Evolutionary conservation across 2,113 vertebrate species (phyloP).

Genomic region (Grus americana): DNA sequence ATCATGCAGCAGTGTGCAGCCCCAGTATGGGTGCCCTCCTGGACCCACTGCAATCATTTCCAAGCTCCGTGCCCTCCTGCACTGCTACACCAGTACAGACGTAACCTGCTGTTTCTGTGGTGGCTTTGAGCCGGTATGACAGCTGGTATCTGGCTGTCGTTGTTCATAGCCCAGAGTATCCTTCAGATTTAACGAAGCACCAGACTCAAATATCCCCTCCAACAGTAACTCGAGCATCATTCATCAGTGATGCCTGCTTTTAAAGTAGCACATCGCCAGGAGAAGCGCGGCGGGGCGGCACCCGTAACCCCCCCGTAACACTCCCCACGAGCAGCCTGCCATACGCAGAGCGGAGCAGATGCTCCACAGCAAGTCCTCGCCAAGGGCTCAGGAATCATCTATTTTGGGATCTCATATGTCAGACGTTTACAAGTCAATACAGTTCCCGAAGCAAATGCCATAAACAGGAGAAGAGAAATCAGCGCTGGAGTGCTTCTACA

Average conservation of each 20-base stretch:
- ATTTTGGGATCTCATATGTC: neutral
- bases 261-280: fast-evolving
- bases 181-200: neutral
- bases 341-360: neutral
- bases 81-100: neutral
- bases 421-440: neutral
- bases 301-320: fast-evolving
- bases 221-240: neutral
- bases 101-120: neutral
- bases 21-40: fast-evolving
- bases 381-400: neutral
- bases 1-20: neutral
- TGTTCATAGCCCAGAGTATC: neutral
- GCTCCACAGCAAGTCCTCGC: neutral
- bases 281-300: fast-evolving
- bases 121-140: neutral
- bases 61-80: neutral
- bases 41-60: fast-evolving
- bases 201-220: neutral
- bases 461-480: neutral
- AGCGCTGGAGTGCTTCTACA: neutral
- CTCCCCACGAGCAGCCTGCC: neutral
- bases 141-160: neutral
- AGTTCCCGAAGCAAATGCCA: neutral
- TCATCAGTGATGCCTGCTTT: fast-evolving